Conservation (phyloP, 2,113 vertebrate genomes). For the Merops nubicus region DNA sequence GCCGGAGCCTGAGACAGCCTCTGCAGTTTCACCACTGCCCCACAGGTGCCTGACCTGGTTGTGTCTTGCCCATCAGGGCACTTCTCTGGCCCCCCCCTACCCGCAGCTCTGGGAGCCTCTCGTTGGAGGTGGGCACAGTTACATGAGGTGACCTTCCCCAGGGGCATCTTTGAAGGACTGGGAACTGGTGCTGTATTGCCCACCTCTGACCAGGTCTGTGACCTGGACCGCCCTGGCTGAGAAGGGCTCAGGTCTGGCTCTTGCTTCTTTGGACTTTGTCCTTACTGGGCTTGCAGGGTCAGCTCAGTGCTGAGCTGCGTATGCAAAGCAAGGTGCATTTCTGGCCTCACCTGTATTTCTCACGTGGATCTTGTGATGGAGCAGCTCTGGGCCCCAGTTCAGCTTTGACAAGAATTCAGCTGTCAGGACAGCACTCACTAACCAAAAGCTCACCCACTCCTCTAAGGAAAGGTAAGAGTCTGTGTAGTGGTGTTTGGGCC, state of each 20-base stretch:
- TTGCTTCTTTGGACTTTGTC: background rate
- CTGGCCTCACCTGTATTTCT: background rate
- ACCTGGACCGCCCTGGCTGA: background rate
- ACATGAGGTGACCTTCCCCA: background rate
- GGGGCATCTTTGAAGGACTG: background rate
- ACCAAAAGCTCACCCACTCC: background rate
- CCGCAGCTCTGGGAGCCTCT: background rate
- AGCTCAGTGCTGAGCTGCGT: background rate
- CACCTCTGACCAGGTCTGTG: background rate
- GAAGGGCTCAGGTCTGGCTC: background rate
- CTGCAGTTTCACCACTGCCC: background rate
- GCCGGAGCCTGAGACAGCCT: background rate
- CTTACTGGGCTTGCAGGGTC: background rate
- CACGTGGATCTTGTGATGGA: background rate
- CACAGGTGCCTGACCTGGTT: fast-evolving
- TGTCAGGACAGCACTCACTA: background rate
- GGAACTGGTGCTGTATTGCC: background rate
- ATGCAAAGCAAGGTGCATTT: background rate
- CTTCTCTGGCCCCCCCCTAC: background rate
- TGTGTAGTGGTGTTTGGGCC: background rate
- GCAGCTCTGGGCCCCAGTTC: background rate
- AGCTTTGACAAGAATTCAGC: background rate
- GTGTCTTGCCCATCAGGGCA: fast-evolving
- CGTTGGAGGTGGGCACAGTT: background rate
- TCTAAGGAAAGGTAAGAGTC: background rate